phyloP scores from a whole-genome alignment of 2,113 vertebrate species.

The Synchiropus splendidus region DNA sequence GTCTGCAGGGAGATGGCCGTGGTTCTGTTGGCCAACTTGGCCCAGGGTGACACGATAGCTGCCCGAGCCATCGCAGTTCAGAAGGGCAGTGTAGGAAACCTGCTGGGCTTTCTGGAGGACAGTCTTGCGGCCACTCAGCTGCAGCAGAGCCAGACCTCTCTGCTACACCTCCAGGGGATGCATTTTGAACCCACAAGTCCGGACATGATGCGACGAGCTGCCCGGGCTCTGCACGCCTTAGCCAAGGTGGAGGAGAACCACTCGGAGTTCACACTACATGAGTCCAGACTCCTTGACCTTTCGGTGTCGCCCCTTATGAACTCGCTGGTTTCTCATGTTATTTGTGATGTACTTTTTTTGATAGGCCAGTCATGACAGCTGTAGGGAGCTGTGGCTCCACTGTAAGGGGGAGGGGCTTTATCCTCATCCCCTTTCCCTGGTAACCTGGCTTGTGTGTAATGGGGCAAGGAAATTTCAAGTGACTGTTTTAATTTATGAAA shows the following conservation, averaged over 20 bases:
- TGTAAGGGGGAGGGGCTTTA: constrained; percentile 42
- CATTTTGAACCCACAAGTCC: constrained; percentile 96
- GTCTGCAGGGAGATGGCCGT: constrained; percentile 99
- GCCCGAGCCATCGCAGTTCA: constrained; percentile 92
- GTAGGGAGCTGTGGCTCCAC: constrained; percentile 79
- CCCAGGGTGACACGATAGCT: constrained; percentile 94
- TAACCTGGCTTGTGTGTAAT: constrained; percentile 79
- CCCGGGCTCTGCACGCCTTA: constrained; percentile 91
- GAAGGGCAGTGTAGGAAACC: constrained; percentile 94
- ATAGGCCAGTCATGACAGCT: constrained; percentile 99
- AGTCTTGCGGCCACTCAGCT: constrained; percentile 96
- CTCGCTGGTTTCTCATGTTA: constrained; percentile 98
- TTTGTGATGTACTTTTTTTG: constrained; percentile 99
- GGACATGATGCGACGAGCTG: constrained; percentile 99
- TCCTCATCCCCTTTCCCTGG: constrained; percentile 63
- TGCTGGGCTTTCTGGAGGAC: constrained; percentile 96
- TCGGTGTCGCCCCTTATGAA: constrained; percentile 98
- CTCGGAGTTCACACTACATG: constrained; percentile 98
- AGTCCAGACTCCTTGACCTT: constrained; percentile 97
- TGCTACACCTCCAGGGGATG: constrained; percentile 90
- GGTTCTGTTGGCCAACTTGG: constrained; percentile 95
- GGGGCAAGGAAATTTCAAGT: constrained; percentile 84
- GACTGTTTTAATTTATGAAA: constrained; percentile 99
- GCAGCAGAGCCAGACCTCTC: constrained; percentile 90
- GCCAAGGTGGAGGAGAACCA: constrained; percentile 98